Evolutionary conservation across 2,797 vertebrate genomes (phyloP), one percentile per base, ranked within the genome.

Genomic region (Acropternis orthonyx): DNA sequence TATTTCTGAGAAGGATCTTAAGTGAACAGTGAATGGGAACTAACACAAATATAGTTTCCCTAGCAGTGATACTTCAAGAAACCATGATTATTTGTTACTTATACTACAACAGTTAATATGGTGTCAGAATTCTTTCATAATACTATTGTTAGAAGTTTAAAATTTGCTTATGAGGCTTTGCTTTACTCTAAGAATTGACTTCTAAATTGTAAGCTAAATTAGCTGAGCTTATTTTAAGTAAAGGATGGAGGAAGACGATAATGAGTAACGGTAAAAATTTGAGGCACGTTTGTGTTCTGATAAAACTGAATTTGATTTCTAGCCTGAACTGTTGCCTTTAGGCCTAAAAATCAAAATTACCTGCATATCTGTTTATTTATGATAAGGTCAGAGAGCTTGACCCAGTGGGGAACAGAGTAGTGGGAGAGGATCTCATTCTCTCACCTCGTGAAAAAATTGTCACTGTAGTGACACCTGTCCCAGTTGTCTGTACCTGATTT

Each of bases 201-300:
- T 94, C 63, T 86, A 79, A 95, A 97, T 94, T 92, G 24, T 83
- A 67, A 93, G 51, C 65, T 92, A 74, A 93, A 91, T 91, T 59
- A 71, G n/a, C 55, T 92, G 24, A 17, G 15, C n/a, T 91, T 88
- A 85, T 92, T 97, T 95, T 67, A 85, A 89, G 59, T 85, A 86
- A 58, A 80, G 28, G 8, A 77, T 62, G 20, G 13, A n/a, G 11
- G 16, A 37, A 43, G 48, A 76, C 52, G 4, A 59, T 44, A 39
- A 30, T 22, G 7, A 92, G 49, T 36, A 52, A 78, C 48, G 32
- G 22, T 61, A 75, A 73, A 67, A 6, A 68, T 82, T 95, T 95
- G n/a, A 95, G 69, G 71, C 27, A 48, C 39, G 30, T 93, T 95
- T 80, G 22, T 95, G 30, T 89, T 95, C 72, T 7, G 14, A 27